Conservation (phyloP, 2,888 invertebrate species). For the Dolomedes plantarius region DNA sequence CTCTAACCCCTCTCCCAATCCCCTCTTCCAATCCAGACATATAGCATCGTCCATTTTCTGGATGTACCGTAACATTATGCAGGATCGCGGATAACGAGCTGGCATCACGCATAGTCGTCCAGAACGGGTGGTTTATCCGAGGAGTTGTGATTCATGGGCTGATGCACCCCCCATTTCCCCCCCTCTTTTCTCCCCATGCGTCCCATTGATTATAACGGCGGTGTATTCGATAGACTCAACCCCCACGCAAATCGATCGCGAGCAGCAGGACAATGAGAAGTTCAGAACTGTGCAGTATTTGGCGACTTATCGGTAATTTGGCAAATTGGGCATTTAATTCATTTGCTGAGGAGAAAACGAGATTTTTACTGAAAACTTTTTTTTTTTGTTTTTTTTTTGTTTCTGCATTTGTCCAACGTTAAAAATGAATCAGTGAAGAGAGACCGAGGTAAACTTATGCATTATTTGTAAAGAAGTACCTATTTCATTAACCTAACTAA, state of each 20-base stretch:
- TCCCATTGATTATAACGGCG: constrained; percentile 15
- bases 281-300: too few relatives aligned
- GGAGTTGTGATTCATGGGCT: constrained; percentile 35
- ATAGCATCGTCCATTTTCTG: too few relatives aligned
- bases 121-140: too few relatives aligned
- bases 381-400: too few relatives aligned
- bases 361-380: too few relatives aligned
- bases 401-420: too few relatives aligned
- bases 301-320: background rate
- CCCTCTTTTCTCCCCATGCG: background rate
- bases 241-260: constrained; percentile 37
- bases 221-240: background rate
- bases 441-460: too few relatives aligned
- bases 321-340: too few relatives aligned
- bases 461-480: too few relatives aligned
- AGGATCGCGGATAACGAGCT: constrained; percentile 23
- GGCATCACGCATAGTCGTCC: constrained; percentile 41
- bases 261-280: background rate
- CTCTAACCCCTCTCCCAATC: background rate
- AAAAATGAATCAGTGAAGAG: too few relatives aligned
- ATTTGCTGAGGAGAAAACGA: too few relatives aligned
- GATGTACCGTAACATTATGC: constrained; percentile 10
- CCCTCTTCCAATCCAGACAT: background rate
- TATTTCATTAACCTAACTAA: too few relatives aligned
- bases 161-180: constrained; percentile 8